Percentiles rank a stretch among this genome's conserved stretches.
phyloP scores from a whole-genome alignment of 1,140 invertebrate genomes.

The Brachionus rubens region DNA sequence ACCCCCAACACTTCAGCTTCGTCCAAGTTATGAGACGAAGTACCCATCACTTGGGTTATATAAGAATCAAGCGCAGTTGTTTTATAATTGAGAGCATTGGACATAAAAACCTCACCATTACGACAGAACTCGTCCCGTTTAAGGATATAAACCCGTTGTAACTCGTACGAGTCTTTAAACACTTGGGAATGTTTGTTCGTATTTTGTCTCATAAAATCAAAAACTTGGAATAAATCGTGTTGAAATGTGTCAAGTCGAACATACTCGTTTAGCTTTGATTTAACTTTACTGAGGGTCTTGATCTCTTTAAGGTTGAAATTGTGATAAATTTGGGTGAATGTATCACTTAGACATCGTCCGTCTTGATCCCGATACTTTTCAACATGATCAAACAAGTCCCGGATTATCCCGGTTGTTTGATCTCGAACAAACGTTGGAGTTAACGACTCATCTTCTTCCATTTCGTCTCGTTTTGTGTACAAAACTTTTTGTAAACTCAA shows the following conservation, averaged over 20 bases:
- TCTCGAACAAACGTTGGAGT: no score
- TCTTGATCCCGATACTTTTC: neutral
- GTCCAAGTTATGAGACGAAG: neutral
- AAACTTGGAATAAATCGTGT: neutral
- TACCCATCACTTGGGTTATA: no score
- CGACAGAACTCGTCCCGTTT: slow-evolving; percentile 43
- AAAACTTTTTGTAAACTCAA: slow-evolving; percentile 12
- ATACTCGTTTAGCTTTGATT: neutral
- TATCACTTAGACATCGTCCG: neutral
- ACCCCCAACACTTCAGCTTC: neutral
- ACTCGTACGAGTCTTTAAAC: neutral
- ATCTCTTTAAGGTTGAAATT: neutral
- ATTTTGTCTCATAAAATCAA: neutral
- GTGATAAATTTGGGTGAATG: neutral
- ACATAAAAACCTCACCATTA: neutral
- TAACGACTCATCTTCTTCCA: neutral
- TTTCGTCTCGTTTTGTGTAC: neutral
- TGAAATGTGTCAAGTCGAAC: slow-evolving; percentile 9
- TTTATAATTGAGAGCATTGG: slow-evolving; percentile 1
- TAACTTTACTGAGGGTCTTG: neutral
- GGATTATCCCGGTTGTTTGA: neutral
- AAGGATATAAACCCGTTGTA: neutral
- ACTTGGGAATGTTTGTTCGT: neutral
- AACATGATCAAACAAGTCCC: neutral
- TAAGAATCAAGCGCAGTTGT: neutral